phyloP scores from a whole-genome alignment of 2,113 vertebrate genomes.

The Turdus rufiventris region DNA sequence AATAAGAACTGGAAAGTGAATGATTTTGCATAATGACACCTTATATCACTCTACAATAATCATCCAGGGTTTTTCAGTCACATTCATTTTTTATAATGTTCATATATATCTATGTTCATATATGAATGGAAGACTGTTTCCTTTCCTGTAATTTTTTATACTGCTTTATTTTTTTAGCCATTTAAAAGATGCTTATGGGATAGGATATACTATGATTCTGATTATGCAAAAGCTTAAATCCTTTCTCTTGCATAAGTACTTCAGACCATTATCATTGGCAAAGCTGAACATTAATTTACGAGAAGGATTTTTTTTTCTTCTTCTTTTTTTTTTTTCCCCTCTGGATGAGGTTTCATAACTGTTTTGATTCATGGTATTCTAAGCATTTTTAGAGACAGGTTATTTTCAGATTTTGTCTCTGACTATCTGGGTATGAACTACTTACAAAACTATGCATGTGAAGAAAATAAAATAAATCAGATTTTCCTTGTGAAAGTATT shows the following conservation, averaged over 20 bases:
- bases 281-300: not conserved
- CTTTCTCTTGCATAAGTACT: not conserved
- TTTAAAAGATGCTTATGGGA: not conserved
- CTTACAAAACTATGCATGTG: not conserved
- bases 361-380: not conserved
- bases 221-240: not conserved
- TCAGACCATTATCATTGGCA: not conserved
- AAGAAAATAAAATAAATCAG: not conserved
- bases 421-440: not conserved
- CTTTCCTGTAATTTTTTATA: not conserved
- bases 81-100: not conserved
- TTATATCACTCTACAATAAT: not conserved
- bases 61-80: accelerated
- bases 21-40: not conserved
- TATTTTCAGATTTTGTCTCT: not conserved
- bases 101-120: not conserved
- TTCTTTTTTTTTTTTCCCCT: not conserved
- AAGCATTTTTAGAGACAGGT: not conserved
- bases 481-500: not conserved
- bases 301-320: not conserved
- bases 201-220: not conserved
- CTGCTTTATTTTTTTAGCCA: not conserved
- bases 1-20: not conserved
- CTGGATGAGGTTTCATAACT: not conserved
- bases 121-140: not conserved